Evolutionary conservation across 2,888 invertebrate species (phyloP).

Genomic region (Agrotis puta): DNA sequence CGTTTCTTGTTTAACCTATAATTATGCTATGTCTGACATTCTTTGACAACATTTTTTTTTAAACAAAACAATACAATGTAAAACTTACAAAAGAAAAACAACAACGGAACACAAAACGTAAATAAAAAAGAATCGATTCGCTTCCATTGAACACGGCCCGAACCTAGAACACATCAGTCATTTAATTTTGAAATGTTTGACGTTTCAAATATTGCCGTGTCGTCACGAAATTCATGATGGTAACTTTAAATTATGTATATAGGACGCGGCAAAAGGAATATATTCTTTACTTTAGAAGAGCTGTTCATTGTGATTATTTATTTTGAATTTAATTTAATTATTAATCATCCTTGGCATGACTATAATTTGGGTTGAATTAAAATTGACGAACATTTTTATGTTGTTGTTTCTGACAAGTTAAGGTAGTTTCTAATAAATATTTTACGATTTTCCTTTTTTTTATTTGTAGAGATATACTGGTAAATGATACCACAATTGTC

Average conservation of each 20-base stretch:
- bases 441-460: not conserved
- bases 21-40: too few species aligned
- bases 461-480: not conserved
- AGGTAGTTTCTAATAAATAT: not conserved
- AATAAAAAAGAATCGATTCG: conserved; percentile 35
- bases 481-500: too few species aligned
- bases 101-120: conserved; percentile 15
- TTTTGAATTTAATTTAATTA: conserved; percentile 6
- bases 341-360: not conserved
- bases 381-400: not conserved
- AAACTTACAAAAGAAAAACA: not conserved
- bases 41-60: not conserved
- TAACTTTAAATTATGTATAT: conserved; percentile 80
- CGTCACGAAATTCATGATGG: conserved; percentile 75
- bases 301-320: conserved; percentile 5
- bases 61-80: not conserved
- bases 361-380: not conserved
- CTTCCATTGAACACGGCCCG: conserved; percentile 29
- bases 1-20: too few species aligned
- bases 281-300: conserved; percentile 58
- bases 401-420: not conserved
- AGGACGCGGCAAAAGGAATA: conserved; percentile 74
- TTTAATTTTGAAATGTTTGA: conserved; percentile 66
- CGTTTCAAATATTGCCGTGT: conserved; percentile 74
- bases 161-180: conserved; percentile 55